phyloP scores from a whole-genome alignment of 1,140 invertebrate species.

The Drosophila kepulauana region DNA sequence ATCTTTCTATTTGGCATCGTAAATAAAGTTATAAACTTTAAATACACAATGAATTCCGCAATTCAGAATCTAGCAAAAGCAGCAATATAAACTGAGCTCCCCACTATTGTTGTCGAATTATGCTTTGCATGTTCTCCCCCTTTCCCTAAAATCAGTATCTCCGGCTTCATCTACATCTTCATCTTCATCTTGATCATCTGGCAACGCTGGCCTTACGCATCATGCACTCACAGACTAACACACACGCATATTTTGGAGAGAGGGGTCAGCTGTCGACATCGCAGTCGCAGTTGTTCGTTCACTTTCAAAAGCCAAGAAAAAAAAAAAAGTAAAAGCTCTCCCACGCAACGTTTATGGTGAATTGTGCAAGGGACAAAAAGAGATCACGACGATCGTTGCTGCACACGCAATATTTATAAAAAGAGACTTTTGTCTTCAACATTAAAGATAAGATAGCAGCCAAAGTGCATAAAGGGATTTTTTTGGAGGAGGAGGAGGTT shows the following conservation, averaged over 20 bases:
- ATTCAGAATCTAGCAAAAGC: slow-evolving; percentile 14
- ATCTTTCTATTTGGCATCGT: background rate
- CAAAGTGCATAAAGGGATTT: background rate
- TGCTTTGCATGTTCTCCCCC: slow-evolving; percentile 6
- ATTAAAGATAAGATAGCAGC: slow-evolving; percentile 39
- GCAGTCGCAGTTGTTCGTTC: slow-evolving; percentile 25
- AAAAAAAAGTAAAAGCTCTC: slow-evolving; percentile 52
- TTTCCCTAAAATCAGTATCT: too few species aligned
- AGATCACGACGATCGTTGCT: slow-evolving; percentile 22
- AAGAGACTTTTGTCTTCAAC: slow-evolving; percentile 19
- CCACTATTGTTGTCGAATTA: slow-evolving; percentile 16
- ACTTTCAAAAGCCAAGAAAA: slow-evolving; percentile 43
- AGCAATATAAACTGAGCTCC: background rate
- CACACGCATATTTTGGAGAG: slow-evolving; percentile 7
- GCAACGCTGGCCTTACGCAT: slow-evolving; percentile 12
- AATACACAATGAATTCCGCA: slow-evolving; percentile 17
- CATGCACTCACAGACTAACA: background rate
- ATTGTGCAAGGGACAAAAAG: slow-evolving; percentile 23
- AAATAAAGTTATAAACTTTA: background rate
- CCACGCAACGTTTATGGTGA: slow-evolving; percentile 38
- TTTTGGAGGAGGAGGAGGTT: background rate
- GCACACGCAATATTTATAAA: slow-evolving; percentile 34
- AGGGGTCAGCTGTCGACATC: slow-evolving; percentile 18
- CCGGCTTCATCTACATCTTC: background rate
- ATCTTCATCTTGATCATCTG: slow-evolving; percentile 12